Percentiles rank a stretch among this genome's conserved stretches.
phyloP scores from a whole-genome alignment of 2,113 vertebrate species.

The Halcyon senegalensis region DNA sequence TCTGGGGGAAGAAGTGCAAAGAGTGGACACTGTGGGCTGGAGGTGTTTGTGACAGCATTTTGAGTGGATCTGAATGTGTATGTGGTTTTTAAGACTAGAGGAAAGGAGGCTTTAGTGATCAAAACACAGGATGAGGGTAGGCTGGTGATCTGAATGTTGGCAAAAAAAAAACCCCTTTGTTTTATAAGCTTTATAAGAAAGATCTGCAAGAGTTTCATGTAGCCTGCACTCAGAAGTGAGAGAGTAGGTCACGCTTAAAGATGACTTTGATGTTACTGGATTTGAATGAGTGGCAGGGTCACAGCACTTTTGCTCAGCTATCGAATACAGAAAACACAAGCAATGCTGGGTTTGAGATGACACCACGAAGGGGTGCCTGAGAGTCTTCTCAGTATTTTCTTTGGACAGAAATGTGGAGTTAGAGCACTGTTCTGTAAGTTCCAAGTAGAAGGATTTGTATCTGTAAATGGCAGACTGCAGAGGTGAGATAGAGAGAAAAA shows the following conservation, averaged over 20 bases:
- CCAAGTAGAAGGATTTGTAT: background rate
- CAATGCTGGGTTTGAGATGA: background rate
- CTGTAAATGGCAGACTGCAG: background rate
- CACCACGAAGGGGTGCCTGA: background rate
- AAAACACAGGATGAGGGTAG: background rate
- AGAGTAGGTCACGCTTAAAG: background rate
- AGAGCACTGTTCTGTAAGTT: background rate
- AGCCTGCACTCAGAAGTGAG: background rate
- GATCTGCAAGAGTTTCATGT: background rate
- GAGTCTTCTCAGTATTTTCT: background rate
- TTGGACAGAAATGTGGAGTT: background rate
- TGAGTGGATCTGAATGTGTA: background rate
- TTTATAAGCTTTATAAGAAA: background rate
- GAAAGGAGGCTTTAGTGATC: background rate
- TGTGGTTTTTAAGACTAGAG: background rate
- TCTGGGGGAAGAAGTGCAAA: background rate
- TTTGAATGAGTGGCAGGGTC: background rate
- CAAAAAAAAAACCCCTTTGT: background rate
- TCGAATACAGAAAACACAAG: background rate
- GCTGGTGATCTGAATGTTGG: background rate
- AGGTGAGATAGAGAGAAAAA: background rate
- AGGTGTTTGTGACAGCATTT: background rate
- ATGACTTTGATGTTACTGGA: background rate
- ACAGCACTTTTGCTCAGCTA: background rate
- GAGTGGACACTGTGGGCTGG: background rate